A percentile compares a stretch with the other conserved stretches of the same genome.
phyloP scores from a whole-genome alignment of 2,888 invertebrate species.

The Hemicrepidius hirtus region DNA sequence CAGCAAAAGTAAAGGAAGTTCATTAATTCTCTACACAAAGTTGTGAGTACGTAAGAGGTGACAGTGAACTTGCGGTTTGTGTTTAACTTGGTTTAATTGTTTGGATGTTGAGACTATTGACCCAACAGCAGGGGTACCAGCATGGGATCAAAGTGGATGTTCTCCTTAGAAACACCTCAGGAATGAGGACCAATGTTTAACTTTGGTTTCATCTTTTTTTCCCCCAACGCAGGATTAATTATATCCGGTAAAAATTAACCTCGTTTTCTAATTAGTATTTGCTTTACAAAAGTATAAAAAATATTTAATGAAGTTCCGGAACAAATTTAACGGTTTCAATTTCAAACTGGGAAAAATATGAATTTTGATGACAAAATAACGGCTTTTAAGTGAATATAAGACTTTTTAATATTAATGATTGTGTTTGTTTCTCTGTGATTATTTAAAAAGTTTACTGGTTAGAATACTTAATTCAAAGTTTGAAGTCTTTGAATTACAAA shows the following conservation, averaged over 20 bases:
- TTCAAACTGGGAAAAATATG: not conserved
- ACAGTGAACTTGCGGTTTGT: conserved; percentile 36
- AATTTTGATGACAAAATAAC: conserved; percentile 4
- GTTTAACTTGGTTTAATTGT: conserved; percentile 42
- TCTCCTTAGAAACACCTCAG: conserved; percentile 21
- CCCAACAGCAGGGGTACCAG: conserved; percentile 33
- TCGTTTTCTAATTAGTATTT: not conserved
- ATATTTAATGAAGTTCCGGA: conserved; percentile 8
- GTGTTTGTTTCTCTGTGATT: conserved; percentile 10
- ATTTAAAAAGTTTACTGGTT: conserved; percentile 6
- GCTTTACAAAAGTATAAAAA: not conserved
- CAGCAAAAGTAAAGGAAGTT: conserved; percentile 32
- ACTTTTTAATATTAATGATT: conserved; percentile 21
- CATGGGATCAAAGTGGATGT: conserved; percentile 33
- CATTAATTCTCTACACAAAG: conserved; percentile 36
- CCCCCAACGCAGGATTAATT: not conserved
- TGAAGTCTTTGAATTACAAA: conserved; percentile 13
- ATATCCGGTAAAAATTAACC: conserved; percentile 18
- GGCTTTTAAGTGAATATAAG: not conserved
- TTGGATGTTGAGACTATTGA: conserved; percentile 37
- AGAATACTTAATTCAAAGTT: conserved; percentile 5
- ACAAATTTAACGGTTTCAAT: not conserved
- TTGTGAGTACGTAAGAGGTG: conserved; percentile 31
- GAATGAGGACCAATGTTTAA: conserved; percentile 18
- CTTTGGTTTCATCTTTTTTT: not conserved